Percentiles rank a stretch among this genome's conserved stretches.
These are phyloP conservation scores for Mercenaria mercenaria DNA, from an alignment of 1,140 invertebrate genomes.

Conservation along the genomic window DNA sequence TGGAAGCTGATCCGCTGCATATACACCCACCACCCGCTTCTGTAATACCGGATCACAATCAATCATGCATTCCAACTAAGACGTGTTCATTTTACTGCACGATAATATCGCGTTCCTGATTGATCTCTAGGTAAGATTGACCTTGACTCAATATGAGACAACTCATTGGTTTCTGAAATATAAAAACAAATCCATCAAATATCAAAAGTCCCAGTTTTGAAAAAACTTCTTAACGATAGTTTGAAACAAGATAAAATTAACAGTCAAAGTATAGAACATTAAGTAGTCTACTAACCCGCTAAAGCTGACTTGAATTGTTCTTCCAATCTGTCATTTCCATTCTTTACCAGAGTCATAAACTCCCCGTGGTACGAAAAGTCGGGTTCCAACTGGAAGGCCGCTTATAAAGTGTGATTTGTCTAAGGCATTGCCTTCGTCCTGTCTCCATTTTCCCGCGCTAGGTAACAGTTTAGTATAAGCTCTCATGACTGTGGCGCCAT, in stretches of 20 bases:
- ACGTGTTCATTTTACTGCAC: conserved; percentile 21
- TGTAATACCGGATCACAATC: conserved; percentile 63
- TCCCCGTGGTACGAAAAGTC: conserved; percentile 28
- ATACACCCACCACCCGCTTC: conserved; percentile 13
- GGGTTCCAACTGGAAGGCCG: conserved; percentile 62
- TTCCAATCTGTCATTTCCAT: conserved; percentile 41
- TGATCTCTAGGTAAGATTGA: conserved; percentile 65
- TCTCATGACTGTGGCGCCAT: neutral
- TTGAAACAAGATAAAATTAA: neutral
- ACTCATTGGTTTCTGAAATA: conserved; percentile 45
- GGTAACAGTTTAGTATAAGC: conserved; percentile 27
- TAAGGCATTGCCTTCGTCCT: conserved; percentile 41
- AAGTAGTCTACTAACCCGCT: neutral
- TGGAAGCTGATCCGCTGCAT: conserved; percentile 38
- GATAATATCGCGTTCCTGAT: conserved; percentile 51
- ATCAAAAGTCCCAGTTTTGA: conserved; percentile 49
- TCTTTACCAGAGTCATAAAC: conserved; percentile 16
- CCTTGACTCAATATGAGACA: conserved; percentile 47
- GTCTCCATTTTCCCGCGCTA: no score
- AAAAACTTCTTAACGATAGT: neutral
- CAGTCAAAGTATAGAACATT: neutral
- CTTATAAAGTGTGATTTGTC: conserved; percentile 27
- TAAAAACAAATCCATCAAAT: conserved; percentile 38
- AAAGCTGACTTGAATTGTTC: neutral
- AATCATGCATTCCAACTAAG: conserved; percentile 59